phyloP scores from a whole-genome alignment of 2,888 invertebrate species.

The Bellardia pandia region DNA sequence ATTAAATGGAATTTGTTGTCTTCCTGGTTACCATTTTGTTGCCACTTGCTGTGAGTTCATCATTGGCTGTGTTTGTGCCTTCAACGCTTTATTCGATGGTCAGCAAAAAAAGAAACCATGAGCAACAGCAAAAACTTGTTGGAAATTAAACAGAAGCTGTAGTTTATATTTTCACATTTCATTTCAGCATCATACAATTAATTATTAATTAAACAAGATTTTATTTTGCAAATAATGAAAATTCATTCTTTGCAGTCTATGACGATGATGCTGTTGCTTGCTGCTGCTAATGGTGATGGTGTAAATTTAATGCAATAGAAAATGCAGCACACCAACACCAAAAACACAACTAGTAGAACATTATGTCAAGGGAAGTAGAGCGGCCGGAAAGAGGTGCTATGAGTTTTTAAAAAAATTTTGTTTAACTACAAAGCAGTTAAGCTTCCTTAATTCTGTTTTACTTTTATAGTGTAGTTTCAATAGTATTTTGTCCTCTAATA shows the following conservation, averaged over 20 bases:
- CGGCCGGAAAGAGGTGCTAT: background rate
- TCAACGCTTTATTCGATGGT: constrained; percentile 34
- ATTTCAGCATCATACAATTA: constrained; percentile 70
- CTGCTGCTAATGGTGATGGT: constrained; percentile 1
- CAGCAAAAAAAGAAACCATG: background rate
- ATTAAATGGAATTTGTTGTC: constrained; percentile 61
- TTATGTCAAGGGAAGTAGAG: constrained; percentile 18
- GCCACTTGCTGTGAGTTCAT: constrained; percentile 63
- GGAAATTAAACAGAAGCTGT: constrained; percentile 72
- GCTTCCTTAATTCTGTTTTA: too few relatives aligned
- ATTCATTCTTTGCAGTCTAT: constrained; percentile 22
- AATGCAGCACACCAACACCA: background rate
- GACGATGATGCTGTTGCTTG: background rate
- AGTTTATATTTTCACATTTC: constrained; percentile 58
- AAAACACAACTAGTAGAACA: background rate
- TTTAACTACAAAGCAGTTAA: too few relatives aligned
- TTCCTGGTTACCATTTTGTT: constrained; percentile 65
- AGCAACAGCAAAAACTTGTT: constrained; percentile 35
- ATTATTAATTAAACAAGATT: constrained; percentile 72
- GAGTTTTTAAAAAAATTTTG: too few relatives aligned
- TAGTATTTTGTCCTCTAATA: too few relatives aligned
- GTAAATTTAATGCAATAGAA: constrained; percentile 46
- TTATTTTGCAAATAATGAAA: constrained; percentile 68
- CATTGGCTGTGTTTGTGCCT: constrained; percentile 54
- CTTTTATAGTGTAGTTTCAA: too few relatives aligned